These are phyloP conservation scores for Celastrina argiolus DNA, from an alignment of 2,888 invertebrate species.

Conservation along the genomic window DNA sequence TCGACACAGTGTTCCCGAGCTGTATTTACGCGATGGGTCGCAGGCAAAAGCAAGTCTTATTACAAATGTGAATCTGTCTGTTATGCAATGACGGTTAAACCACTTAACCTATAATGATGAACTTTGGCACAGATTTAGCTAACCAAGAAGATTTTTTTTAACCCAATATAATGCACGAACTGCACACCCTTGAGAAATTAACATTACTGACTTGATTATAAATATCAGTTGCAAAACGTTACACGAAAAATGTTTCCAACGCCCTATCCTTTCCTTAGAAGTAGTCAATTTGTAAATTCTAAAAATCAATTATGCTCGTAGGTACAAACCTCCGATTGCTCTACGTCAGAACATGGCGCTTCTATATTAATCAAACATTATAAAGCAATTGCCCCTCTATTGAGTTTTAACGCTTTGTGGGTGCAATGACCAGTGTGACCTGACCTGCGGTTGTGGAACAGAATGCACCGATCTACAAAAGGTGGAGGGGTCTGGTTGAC, in stretches of 20 bases:
- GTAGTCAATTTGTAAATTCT: too few species aligned
- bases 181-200: too few species aligned
- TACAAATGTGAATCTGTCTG: too few species aligned
- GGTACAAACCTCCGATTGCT: conserved; percentile 1
- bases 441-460: conserved; percentile 36
- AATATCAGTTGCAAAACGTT: background rate
- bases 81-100: too few species aligned
- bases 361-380: conserved; percentile 35
- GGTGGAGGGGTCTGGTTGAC: conserved; percentile 24
- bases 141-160: too few species aligned
- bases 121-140: too few species aligned
- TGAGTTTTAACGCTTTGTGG: conserved; percentile 72
- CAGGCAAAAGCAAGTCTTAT: too few species aligned
- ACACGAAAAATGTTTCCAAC: background rate
- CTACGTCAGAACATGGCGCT: conserved; percentile 18
- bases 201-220: too few species aligned
- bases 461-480: conserved; percentile 38
- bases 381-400: conserved; percentile 50
- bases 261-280: background rate
- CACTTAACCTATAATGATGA: too few species aligned
- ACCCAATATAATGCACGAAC: too few species aligned
- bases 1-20: too few species aligned
- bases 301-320: background rate
- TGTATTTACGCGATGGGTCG: too few species aligned
- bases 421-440: conserved; percentile 54